phyloP scores from a whole-genome alignment of 1,140 invertebrate genomes.

The Potamilus streckersoni region DNA sequence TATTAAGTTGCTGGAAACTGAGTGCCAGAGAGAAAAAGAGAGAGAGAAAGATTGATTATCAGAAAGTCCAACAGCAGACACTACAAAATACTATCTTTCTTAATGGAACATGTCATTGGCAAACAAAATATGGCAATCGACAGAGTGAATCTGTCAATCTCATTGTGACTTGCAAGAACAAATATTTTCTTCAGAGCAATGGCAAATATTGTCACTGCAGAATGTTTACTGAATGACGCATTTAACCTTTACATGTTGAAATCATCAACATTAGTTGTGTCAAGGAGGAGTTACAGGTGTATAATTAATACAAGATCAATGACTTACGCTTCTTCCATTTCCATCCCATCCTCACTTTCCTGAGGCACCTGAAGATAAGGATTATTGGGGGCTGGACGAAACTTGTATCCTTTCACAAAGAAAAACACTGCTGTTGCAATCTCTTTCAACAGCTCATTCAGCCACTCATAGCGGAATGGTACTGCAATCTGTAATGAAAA shows the following conservation, averaged over 20 bases:
- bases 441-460: conserved; percentile 94
- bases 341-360: conserved; percentile 81
- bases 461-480: conserved; percentile 95
- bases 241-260: background rate
- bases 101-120: too few species aligned
- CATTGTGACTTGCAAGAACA: background rate
- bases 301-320: too few species aligned
- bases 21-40: background rate
- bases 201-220: too few species aligned
- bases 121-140: too few species aligned
- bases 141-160: background rate
- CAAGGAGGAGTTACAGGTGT: background rate
- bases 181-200: background rate
- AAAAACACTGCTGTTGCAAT: conserved; percentile 96
- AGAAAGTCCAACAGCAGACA: too few species aligned
- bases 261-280: background rate
- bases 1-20: background rate
- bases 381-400: conserved; percentile 92
- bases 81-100: too few species aligned
- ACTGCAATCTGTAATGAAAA: conserved; percentile 81
- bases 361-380: conserved; percentile 92
- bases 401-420: conserved; percentile 95
- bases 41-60: background rate
- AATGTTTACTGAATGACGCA: background rate
- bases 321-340: conserved; percentile 79